phyloP scores from a whole-genome alignment of 2,888 invertebrate genomes.

The Hemaris fuciformis region DNA sequence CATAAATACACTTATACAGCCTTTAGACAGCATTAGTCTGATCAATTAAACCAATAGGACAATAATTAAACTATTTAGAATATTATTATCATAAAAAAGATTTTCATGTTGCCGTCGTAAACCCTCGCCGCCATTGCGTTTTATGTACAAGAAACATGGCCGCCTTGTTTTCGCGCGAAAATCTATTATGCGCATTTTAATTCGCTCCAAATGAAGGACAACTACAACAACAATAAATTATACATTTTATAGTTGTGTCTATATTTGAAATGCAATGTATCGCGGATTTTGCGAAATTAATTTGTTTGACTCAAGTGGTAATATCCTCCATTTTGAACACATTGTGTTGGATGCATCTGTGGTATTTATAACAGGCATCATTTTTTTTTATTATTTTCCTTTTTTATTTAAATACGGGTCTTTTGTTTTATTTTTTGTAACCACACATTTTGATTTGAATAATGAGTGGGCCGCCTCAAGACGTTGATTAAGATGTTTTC shows the following conservation, averaged over 20 bases:
- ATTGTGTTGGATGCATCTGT: not conserved
- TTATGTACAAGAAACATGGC: conserved; percentile 8
- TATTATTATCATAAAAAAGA: not conserved
- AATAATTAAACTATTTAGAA: not conserved
- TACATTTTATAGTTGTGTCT: not conserved
- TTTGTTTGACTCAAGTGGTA: not conserved
- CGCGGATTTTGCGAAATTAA: not conserved
- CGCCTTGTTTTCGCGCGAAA: conserved; percentile 14
- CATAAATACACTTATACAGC: too few relatives aligned
- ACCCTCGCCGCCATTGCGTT: not conserved
- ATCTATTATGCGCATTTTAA: conserved; percentile 9
- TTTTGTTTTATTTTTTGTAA: too few relatives aligned
- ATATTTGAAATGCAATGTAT: not conserved
- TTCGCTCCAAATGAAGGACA: conserved; percentile 14
- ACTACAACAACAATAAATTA: conserved; percentile 5
- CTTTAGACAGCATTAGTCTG: too few relatives aligned
- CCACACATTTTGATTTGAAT: too few relatives aligned
- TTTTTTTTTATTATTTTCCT: not conserved
- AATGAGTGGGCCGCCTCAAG: too few relatives aligned
- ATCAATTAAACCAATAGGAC: too few relatives aligned
- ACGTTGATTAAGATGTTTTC: too few relatives aligned
- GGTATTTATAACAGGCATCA: not conserved
- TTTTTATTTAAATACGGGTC: not conserved
- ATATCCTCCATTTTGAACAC: not conserved
- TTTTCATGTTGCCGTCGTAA: not conserved